phyloP scores from a whole-genome alignment of 2,888 invertebrate genomes.

The Zele albiditarsus region DNA sequence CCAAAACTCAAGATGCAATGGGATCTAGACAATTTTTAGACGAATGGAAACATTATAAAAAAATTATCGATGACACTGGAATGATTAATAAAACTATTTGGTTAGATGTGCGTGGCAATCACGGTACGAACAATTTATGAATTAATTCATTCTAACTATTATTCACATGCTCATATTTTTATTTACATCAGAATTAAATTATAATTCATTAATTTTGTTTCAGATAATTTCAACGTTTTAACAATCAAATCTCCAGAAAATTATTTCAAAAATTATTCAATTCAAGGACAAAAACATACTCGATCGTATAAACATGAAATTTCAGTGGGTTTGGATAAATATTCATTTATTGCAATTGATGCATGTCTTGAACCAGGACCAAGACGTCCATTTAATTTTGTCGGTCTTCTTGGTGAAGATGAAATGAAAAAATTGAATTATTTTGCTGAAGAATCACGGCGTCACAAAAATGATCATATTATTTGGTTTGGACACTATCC shows the following conservation, averaged over 20 bases:
- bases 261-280: slow-evolving; percentile 85
- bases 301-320: slow-evolving; percentile 84
- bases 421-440: slow-evolving; percentile 77
- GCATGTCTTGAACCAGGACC: slow-evolving; percentile 91
- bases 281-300: slow-evolving; percentile 81
- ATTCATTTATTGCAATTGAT: slow-evolving; percentile 90
- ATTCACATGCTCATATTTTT: neutral
- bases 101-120: slow-evolving; percentile 94
- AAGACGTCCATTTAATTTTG: slow-evolving; percentile 91
- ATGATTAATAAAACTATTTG: slow-evolving; percentile 83
- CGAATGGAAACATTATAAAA: slow-evolving; percentile 88
- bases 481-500: slow-evolving; percentile 95
- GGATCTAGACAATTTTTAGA: slow-evolving; percentile 86
- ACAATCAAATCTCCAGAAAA: slow-evolving; percentile 81
- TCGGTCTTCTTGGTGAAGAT: slow-evolving; percentile 80
- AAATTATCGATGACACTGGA: slow-evolving; percentile 80
- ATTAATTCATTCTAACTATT: neutral
- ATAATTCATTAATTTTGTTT: slow-evolving; percentile 67
- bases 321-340: slow-evolving; percentile 75
- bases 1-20: slow-evolving; percentile 84
- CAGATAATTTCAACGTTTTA: slow-evolving; percentile 92
- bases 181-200: neutral
- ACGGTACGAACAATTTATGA: slow-evolving; percentile 77
- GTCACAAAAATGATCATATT: slow-evolving; percentile 76
- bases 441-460: slow-evolving; percentile 76